Evolutionary conservation across 2,888 invertebrate genomes (phyloP), one percentile per base, ranked within the genome.

Genomic region (Leucophora obtusa): DNA sequence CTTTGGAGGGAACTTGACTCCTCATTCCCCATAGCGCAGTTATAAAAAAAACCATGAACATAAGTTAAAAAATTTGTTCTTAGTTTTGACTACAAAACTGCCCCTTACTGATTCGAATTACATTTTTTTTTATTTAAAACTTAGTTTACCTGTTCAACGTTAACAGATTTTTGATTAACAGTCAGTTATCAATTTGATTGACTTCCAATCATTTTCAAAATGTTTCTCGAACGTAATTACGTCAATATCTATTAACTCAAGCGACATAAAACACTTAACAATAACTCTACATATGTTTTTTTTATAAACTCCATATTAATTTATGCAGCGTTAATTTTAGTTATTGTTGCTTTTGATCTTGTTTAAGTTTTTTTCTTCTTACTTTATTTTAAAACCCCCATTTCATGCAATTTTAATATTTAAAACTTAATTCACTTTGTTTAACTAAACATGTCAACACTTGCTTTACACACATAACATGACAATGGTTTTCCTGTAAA

Each of bases 371-470:
- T 24, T 51, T 24, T 38, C 47, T 8, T 15, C 15, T 56, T 15
- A 14, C 10, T 50, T 35, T 10, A 5, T 47, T 14, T n/a, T 14
- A n/a, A n/a, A 47, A 11, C n/a, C n/a, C n/a, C 28, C 14, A 38
- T 75, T 50, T 47, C 21, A 24, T 11, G 68, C 62, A 68, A 68
- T 62, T 68, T 73, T 62, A 70, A 66, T 59, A 60, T 63, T 63
- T 21, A 80, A 72, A 50, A 63, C 38, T 81, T 81, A 81, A 81
- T 81, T 81, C 70, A 69, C 47, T 81, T 81, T 81, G 77, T 81
- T 81, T 74, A 81, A 77, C 77, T 74, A 77, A 81, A 81, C 81
- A 77, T 81, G 81, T 81, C 77, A 81, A 78, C 82, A 82, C 82
- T 82, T 82, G 82, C 79, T 82, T 82, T 82, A 78, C 78, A 82